phyloP scores from a whole-genome alignment of 2,113 vertebrate genomes.

The Austrofundulus limnaeus region DNA sequence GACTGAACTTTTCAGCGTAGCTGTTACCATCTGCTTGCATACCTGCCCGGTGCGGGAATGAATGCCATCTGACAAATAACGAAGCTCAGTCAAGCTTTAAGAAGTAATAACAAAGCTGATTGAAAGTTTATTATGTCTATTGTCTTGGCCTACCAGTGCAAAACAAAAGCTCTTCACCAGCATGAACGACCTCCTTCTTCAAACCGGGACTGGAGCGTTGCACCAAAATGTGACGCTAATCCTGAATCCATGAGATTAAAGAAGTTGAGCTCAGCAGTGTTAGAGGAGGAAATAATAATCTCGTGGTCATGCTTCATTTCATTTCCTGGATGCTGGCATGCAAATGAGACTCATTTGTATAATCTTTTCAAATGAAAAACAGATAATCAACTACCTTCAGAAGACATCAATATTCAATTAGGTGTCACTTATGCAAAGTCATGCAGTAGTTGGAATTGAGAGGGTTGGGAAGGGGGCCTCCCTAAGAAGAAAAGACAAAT shows the following conservation, averaged over 20 bases:
- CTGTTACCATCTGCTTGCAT: slow-evolving; percentile 57
- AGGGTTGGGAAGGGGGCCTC: slow-evolving; percentile 57
- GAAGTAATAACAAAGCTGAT: slow-evolving; percentile 76
- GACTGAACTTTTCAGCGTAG: slow-evolving; percentile 72
- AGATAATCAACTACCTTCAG: slow-evolving; percentile 82
- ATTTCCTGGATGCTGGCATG: slow-evolving; percentile 73
- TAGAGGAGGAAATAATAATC: slow-evolving; percentile 70
- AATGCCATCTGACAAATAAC: slow-evolving; percentile 68
- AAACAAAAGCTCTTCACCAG: slow-evolving; percentile 69
- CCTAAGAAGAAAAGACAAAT: slow-evolving; percentile 38
- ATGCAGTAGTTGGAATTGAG: slow-evolving; percentile 67
- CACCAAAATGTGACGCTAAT: slow-evolving; percentile 78
- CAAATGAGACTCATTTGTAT: slow-evolving; percentile 80
- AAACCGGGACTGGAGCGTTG: slow-evolving; percentile 64
- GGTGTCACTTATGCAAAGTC: slow-evolving; percentile 76
- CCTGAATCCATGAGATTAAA: slow-evolving; percentile 81
- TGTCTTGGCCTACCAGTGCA: slow-evolving; percentile 79
- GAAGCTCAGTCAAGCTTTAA: slow-evolving; percentile 73
- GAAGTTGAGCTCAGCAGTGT: slow-evolving; percentile 71
- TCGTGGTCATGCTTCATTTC: slow-evolving; percentile 75
- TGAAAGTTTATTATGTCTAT: slow-evolving; percentile 77
- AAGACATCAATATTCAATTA: slow-evolving; percentile 82
- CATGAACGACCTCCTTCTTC: slow-evolving; percentile 70
- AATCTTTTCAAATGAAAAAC: slow-evolving; percentile 83
- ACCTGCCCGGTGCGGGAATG: slow-evolving; percentile 58